Evolutionary conservation across 2,113 vertebrate genomes (phyloP).

Genomic region (Sinocyclocheilus anshuiensis): DNA sequence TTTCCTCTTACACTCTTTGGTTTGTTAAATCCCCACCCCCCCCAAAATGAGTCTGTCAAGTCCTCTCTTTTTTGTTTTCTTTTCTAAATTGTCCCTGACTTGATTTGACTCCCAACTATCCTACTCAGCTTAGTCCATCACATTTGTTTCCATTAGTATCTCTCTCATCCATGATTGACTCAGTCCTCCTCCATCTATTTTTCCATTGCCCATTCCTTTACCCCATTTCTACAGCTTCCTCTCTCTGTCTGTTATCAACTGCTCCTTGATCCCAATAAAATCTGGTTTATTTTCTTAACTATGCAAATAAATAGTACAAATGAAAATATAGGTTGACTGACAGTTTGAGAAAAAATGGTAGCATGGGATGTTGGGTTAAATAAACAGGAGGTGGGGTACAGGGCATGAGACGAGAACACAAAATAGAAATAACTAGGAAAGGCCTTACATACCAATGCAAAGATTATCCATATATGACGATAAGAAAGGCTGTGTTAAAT

Average conservation of each 20-base stretch:
- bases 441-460: background rate
- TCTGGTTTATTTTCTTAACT: conserved; percentile 65
- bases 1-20: background rate
- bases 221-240: conserved; percentile 21
- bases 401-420: background rate
- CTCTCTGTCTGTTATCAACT: background rate
- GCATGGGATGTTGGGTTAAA: conserved; percentile 50
- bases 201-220: conserved; percentile 16
- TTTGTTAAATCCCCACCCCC: background rate
- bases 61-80: too few relatives aligned
- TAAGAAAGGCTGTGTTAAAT: background rate
- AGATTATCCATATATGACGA: background rate
- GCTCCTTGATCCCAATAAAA: conserved; percentile 61
- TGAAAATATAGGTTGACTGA: conserved; percentile 55
- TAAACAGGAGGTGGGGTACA: background rate
- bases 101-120: conserved; percentile 62
- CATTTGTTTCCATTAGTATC: conserved; percentile 59
- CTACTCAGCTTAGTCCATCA: conserved; percentile 61
- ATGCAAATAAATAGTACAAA: conserved; percentile 69
- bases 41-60: too few relatives aligned
- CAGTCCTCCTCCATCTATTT: conserved; percentile 53
- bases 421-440: background rate
- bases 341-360: conserved; percentile 59
- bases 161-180: conserved; percentile 63
- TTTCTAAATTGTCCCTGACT: conserved; percentile 64